These are phyloP conservation scores for Eurytemora carolleeae DNA, from an alignment of 1,140 invertebrate species.

Conservation along the genomic window DNA sequence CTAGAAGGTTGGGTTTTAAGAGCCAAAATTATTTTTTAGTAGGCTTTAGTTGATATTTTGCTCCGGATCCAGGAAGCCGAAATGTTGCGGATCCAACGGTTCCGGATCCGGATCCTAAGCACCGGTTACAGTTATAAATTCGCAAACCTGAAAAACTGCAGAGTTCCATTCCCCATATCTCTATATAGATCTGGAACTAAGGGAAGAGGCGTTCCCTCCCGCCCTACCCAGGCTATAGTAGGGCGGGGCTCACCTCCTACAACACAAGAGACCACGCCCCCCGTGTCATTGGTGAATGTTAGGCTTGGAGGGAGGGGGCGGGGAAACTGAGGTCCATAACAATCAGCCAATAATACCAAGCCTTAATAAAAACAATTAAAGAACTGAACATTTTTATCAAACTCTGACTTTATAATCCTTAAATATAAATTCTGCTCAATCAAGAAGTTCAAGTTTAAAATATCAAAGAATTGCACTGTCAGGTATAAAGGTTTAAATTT, in stretches of 20 bases:
- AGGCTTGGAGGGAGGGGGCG: background rate
- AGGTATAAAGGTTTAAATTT: too few relatives aligned
- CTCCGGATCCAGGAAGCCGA: too few relatives aligned
- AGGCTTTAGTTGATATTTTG: background rate
- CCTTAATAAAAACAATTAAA: too few relatives aligned
- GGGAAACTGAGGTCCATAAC: background rate
- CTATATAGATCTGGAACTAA: background rate
- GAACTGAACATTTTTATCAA: too few relatives aligned
- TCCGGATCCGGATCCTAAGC: too few relatives aligned
- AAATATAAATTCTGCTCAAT: too few relatives aligned
- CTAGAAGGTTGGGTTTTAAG: background rate
- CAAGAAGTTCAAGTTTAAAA: too few relatives aligned
- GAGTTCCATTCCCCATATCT: background rate
- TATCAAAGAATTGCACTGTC: too few relatives aligned
- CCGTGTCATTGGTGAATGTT: background rate
- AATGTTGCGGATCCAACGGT: too few relatives aligned
- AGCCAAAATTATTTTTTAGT: background rate
- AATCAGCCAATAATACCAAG: too few relatives aligned
- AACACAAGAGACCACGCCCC: background rate
- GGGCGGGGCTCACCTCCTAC: background rate
- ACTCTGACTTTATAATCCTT: too few relatives aligned
- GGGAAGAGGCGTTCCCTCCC: background rate
- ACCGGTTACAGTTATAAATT: background rate
- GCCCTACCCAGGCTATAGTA: background rate
- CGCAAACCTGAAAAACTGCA: background rate